A percentile compares a stretch with the other conserved stretches of the same genome.
phyloP scores from a whole-genome alignment of 2,113 vertebrate species.

The Petromus typicus region DNA sequence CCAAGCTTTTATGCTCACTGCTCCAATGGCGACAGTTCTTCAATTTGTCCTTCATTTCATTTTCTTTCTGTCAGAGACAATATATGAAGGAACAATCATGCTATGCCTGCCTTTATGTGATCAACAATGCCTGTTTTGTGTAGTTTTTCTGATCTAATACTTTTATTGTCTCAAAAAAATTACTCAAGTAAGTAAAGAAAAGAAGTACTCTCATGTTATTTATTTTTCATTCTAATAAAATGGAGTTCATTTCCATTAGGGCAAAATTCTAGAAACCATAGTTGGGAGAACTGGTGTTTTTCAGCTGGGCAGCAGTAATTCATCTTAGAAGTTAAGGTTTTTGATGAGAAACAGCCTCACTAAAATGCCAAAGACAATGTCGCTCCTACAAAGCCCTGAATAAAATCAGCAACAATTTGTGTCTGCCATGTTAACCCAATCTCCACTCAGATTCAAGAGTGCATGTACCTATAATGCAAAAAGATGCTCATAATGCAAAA shows the following conservation, averaged over 20 bases:
- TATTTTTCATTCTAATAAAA: conserved; percentile 67
- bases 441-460: neutral
- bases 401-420: neutral
- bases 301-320: conserved; percentile 22
- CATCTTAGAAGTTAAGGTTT: conserved; percentile 64
- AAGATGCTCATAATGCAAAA: neutral
- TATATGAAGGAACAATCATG: neutral
- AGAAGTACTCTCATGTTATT: conserved; percentile 34
- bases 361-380: neutral
- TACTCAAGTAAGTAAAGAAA: conserved; percentile 61
- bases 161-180: conserved; percentile 20
- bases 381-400: neutral
- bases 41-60: neutral
- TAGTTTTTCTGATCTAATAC: conserved; percentile 5
- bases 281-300: conserved; percentile 56
- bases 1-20: neutral
- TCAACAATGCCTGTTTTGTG: neutral
- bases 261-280: conserved; percentile 58
- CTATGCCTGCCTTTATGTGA: neutral
- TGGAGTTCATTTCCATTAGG: conserved; percentile 54
- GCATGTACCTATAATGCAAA: neutral
- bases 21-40: neutral
- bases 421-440: neutral
- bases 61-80: conserved; percentile 11
- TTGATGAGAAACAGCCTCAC: conserved; percentile 41